Conservation (phyloP, 2,888 invertebrate genomes). For the Drosophila paranaensis region DNA sequence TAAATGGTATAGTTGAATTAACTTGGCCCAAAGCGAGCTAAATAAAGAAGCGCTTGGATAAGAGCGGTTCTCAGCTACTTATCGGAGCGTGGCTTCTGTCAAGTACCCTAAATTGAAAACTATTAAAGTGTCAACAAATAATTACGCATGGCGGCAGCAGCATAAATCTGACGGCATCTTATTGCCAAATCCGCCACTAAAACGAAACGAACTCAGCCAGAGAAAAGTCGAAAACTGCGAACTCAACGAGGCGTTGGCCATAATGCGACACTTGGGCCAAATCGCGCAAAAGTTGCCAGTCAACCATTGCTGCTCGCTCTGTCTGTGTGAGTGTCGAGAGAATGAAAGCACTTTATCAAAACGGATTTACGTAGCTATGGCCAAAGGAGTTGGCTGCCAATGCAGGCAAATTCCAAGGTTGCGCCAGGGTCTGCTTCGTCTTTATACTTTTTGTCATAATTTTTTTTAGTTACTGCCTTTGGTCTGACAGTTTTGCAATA, state of each 20-base stretch:
- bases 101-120: slow-evolving; percentile 59
- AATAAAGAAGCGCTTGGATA: slow-evolving; percentile 1
- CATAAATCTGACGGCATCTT: slow-evolving; percentile 68
- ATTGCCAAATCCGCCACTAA: slow-evolving; percentile 72
- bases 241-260: slow-evolving; percentile 61
- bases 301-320: slow-evolving; percentile 27
- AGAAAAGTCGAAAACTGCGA: slow-evolving; percentile 45
- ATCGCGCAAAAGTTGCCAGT: slow-evolving; percentile 40
- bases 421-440: slow-evolving; percentile 21
- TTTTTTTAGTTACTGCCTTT: slow-evolving; percentile 39
- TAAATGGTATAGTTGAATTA: neutral
- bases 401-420: slow-evolving; percentile 46
- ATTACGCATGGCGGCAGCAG: slow-evolving; percentile 65
- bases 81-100: slow-evolving; percentile 10
- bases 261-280: slow-evolving; percentile 67
- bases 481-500: slow-evolving; percentile 72
- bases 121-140: slow-evolving; percentile 78
- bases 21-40: neutral
- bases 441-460: neutral
- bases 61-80: slow-evolving; percentile 12
- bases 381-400: slow-evolving; percentile 34
- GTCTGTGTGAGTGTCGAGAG: slow-evolving; percentile 35
- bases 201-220: slow-evolving; percentile 61
- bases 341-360: slow-evolving; percentile 77
- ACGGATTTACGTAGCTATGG: slow-evolving; percentile 66